These are phyloP conservation scores for Romanogobio albipinnatus DNA, from an alignment of 2,113 vertebrate genomes.

Conservation along the genomic window DNA sequence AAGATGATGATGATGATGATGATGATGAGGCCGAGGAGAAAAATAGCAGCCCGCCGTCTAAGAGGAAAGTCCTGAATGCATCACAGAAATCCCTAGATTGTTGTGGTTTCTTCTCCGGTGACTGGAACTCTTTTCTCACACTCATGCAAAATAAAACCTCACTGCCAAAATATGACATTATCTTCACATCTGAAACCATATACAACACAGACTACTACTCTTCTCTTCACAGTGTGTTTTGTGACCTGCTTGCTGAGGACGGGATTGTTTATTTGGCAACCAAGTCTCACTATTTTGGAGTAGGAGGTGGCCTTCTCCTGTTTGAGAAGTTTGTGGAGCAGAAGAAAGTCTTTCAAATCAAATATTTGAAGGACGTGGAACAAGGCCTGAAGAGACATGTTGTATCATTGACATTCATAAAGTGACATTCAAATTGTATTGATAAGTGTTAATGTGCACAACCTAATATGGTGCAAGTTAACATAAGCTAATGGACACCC, in stretches of 20 bases:
- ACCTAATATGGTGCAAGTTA: background rate
- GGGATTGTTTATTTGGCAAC: slow-evolving; percentile 87
- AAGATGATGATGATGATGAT: slow-evolving; percentile 25
- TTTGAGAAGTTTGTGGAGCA: slow-evolving; percentile 85
- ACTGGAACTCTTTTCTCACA: slow-evolving; percentile 84
- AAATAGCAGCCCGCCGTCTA: slow-evolving; percentile 50
- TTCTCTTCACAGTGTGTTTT: slow-evolving; percentile 81
- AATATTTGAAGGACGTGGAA: slow-evolving; percentile 77
- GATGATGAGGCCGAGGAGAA: slow-evolving; percentile 11
- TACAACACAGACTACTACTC: slow-evolving; percentile 88
- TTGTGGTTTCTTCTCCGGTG: slow-evolving; percentile 91
- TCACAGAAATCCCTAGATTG: slow-evolving; percentile 57
- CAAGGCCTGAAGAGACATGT: slow-evolving; percentile 87
- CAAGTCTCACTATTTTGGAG: slow-evolving; percentile 95
- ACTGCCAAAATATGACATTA: slow-evolving; percentile 82
- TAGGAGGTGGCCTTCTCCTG: slow-evolving; percentile 87
- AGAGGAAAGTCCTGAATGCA: slow-evolving; percentile 63
- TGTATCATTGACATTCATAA: slow-evolving; percentile 83
- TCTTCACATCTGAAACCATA: slow-evolving; percentile 94
- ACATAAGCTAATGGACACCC: background rate
- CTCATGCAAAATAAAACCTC: slow-evolving; percentile 73
- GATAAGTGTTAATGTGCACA: background rate
- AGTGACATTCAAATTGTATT: background rate
- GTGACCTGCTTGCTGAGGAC: slow-evolving; percentile 74
- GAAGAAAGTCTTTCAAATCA: slow-evolving; percentile 77